Base-by-base conservation (phyloP, 2,797 vertebrate species). In the Botia almorhae region DNA sequence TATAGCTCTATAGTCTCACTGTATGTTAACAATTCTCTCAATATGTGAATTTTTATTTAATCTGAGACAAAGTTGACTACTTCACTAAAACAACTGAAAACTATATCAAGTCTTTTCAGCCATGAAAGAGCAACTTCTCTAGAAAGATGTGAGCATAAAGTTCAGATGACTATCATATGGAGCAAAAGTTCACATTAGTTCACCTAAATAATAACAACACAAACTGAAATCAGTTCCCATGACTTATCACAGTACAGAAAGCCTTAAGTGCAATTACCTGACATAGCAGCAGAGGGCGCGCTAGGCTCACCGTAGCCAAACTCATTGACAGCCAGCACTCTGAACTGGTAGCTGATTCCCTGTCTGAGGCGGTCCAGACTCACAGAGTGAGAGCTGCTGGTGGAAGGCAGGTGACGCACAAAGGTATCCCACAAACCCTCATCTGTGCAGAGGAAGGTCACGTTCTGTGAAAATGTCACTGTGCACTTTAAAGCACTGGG, bases 371-470 rank as follows among this genome's bases (percentile, higher is more conserved):
- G 93, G 84, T 97, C 96, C 90, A 97, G 92, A 17, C 93, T 89
- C 60, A 98, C 91, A 0, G 94, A 94, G 81, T 96, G 95, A 69
- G 97, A 96, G 7, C 94, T 95, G 89, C 95, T 95, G 0, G 90
- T 91, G 80, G 91, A 89, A 8, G 96, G 94, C 63, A 99, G 93
- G 83, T 94, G 93, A 87, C 95, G 96, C 86, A 94, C 95, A 82
- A 99, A 98, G 82, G 95, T 94, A 63, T 99, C 97, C 97, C 97
- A 99, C 74, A 97, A 86, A 5, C 96, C 97, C 90, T 98, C 97
- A 75, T 99, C 97, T 99, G 87, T 73, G 74, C 63, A 50, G 13
- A 72, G n/a, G 7, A 82, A 73, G 71, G 69, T 68, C 69, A 78
- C 60, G 11, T 71, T 50, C 43, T 75, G 61, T 80, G 55, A 73